These are phyloP conservation scores for Plotosus lineatus DNA, from an alignment of 2,113 vertebrate species.

Conservation along the genomic window DNA sequence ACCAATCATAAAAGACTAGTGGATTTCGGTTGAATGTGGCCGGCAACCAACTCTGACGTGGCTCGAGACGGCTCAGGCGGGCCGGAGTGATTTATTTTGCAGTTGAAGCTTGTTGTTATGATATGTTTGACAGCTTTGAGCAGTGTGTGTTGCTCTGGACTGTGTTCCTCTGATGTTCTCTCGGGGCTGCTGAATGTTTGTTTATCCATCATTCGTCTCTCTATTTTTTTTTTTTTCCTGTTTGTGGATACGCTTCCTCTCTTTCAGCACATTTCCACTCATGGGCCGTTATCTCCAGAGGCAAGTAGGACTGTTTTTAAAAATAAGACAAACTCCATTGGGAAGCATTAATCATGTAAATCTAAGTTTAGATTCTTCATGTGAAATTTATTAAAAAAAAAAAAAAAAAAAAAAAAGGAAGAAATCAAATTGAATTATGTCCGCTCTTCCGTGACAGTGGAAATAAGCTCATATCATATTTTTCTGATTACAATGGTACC, in stretches of 20 bases:
- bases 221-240: slow-evolving; percentile 49
- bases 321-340: slow-evolving; percentile 56
- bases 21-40: not conserved
- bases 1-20: not conserved
- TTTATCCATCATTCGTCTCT: slow-evolving; percentile 38
- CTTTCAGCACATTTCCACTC: slow-evolving; percentile 78
- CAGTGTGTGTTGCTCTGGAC: slow-evolving; percentile 48
- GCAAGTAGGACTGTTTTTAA: slow-evolving; percentile 75
- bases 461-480: not conserved
- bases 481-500: not conserved
- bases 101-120: slow-evolving; percentile 42
- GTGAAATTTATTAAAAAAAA: not conserved
- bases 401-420: not conserved
- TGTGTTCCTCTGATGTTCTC: slow-evolving; percentile 47
- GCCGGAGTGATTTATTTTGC: slow-evolving; percentile 21
- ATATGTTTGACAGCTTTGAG: slow-evolving; percentile 38
- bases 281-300: slow-evolving; percentile 79
- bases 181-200: slow-evolving; percentile 41
- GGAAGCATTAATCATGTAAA: slow-evolving; percentile 45
- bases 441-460: not conserved
- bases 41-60: slow-evolving; percentile 9
- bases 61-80: slow-evolving; percentile 18
- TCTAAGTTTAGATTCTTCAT: not conserved
- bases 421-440: not conserved
- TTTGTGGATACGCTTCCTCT: slow-evolving; percentile 50